Base-by-base conservation (phyloP, 2,113 vertebrate genomes). In the Sclerurus mexicanus region DNA sequence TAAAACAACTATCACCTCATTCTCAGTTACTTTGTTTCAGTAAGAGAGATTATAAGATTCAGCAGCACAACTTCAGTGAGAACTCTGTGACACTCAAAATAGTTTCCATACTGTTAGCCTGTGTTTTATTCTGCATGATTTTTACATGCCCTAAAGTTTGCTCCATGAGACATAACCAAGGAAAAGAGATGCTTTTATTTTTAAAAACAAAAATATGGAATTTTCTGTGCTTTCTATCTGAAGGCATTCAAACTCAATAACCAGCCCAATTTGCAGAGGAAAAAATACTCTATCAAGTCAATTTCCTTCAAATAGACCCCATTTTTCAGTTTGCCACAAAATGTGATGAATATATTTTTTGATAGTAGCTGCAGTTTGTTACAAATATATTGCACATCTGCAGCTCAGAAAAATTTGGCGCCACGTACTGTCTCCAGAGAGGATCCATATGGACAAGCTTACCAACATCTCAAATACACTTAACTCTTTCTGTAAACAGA, bases 321-420 rank as follows among this genome's bases (percentile, higher is more conserved):
- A 90, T 84, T 96, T 95, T 96, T 93, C 67, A 84, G 87, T 88
- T 91, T 90, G 55, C 56, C 68, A 71, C 59, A 93, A 67, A 85
- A 76, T 90, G 67, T 55, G 85, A 75, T 90, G 94, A 91, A 96
- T 92, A 88, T 67, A 66, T 85, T 88, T 96, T 92, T 88, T 79
- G 75, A 94, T 39, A 84, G 77, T 35, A 90, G 60, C 56, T 74
- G 31, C 64, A 94, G 79, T 90, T 93, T 91, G 68, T 84, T 93
- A 92, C 89, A 95, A 96, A 95, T 92, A 74, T 22, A 80, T 56
- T 67, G 82, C 95, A 94, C 90, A 95, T 96, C 96, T 94, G 90
- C 69, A 94, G 47, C 56, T 96, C 85, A 73, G 89, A 93, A 87
- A 89, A 92, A 92, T 28, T 52, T 95, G 87, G 85, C 39, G 42